Evolutionary conservation across 2,797 vertebrate species (phyloP).

Genomic region (Platyrinchus mystaceus): DNA sequence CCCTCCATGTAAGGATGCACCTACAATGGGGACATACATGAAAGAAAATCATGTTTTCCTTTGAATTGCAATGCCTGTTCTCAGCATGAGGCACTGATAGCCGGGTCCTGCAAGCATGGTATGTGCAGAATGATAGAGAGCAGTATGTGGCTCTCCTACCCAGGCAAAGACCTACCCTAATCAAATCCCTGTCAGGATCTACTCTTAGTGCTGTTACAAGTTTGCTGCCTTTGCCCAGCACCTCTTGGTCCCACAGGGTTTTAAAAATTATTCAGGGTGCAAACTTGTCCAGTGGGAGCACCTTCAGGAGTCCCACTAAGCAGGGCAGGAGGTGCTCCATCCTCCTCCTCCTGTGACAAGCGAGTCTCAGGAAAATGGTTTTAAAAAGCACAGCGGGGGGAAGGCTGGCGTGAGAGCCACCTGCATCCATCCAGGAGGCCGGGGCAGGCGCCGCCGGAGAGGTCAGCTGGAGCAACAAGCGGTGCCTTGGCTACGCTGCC

Average conservation of each 20-base stretch:
- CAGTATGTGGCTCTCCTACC: not conserved
- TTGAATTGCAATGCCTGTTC: not conserved
- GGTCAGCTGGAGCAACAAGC: slow-evolving; percentile 33
- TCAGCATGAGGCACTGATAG: rapidly evolving
- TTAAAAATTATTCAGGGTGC: not conserved
- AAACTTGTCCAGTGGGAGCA: rapidly evolving
- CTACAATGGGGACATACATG: rapidly evolving
- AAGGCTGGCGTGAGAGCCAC: not conserved
- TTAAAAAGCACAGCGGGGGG: rapidly evolving
- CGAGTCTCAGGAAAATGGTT: not conserved
- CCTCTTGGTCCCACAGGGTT: not conserved
- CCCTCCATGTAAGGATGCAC: rapidly evolving
- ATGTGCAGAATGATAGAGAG: not conserved
- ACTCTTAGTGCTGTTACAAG: rapidly evolving
- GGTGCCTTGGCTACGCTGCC: slow-evolving; percentile 24
- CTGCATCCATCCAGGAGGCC: not conserved
- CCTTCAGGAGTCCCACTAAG: not conserved
- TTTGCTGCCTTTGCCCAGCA: not conserved
- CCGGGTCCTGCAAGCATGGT: rapidly evolving
- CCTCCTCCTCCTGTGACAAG: too few relatives aligned
- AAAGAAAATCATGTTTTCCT: not conserved
- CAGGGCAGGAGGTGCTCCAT: not conserved
- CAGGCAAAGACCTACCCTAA: not conserved
- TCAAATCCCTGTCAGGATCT: not conserved
- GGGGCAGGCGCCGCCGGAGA: not conserved